Base-by-base conservation (phyloP, 1,140 invertebrate genomes). In the Microplitis demolitor region DNA sequence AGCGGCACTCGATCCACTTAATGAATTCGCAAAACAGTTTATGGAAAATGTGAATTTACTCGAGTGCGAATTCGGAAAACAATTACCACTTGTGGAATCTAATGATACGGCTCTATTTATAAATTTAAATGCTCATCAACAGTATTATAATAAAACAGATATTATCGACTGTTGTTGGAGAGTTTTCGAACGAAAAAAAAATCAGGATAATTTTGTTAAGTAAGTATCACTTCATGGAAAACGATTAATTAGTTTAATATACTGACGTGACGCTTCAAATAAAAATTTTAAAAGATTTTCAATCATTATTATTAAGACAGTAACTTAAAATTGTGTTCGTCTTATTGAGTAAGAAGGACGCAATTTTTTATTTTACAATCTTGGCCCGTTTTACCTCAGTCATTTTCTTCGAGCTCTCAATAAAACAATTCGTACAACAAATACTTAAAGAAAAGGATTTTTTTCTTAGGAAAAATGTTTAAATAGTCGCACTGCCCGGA, bases 1-100 rank as follows among this genome's bases (percentile, higher is more conserved):
- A 76, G 94, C 95, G 1, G 90, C 91, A 8, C 88, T 96, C 66
- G 90, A 93, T 75, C 91, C 94, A 0, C 91, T 91, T 62, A 93
- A 96, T 82, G 82, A 83, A 58, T 35, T 87, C 84, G 13, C 87
- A 91, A 24, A 84, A 83, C 79, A 83, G 51, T 90, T 87, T 66
- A 85, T 89, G 68, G 72, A 80, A n/a, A 78, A 82, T 24, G 83
- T 77, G 56, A 82, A 82, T 67, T 84, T 78, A 33, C 82, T 88
- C 53, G 78, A 75, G 54, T 91, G 82, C 78, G 86, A 86, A 76
- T 78, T 84, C 66, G 89, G 83, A 39, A 84, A 84, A n/a, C 86
- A 85, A 76, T 75, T 84, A 63, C 86, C 92, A 2, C 81, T 92
- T 14, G 81, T 93, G 0, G 88, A 91, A 51, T 89, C 90, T n/a